Base-by-base conservation (phyloP, 2,888 invertebrate species). In the Ashinkailepas kermadecensis region DNA sequence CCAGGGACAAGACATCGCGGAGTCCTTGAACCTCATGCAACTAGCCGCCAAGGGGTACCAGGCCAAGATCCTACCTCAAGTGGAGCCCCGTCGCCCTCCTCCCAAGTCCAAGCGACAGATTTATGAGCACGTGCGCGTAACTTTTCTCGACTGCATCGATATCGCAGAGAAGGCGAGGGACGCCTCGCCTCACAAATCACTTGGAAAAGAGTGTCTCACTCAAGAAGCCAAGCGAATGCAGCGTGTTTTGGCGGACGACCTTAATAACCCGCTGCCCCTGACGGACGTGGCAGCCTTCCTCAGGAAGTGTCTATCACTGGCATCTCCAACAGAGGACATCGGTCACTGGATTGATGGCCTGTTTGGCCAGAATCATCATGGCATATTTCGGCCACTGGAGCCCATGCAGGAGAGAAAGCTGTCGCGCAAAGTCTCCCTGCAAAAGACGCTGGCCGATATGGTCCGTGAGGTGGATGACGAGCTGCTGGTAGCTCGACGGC, bases 11-110 rank as follows among this genome's bases (percentile, higher is more conserved):
- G 79, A 59, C 18, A 79, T 79, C 15, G 13, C 10, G 6, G 79
- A 79, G 23, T 58, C 79, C 8, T 4, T 79, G 7, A 79, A 79
- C 57, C 58, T 79, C 13, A 79, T 79, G 79, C 79, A 79, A 25
- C 11, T 79, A 13, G 79, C 79, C 15, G 79, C 79, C 13, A 21
- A 18, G 2, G 79, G 58, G 10, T 79, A 79, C 21, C 58, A 79
- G 25, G 79, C 79, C 11, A 79, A 79, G 18, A 79, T 25, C 23
- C 21, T 79, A 3, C 23, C 57, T 10, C 79, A 12, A 7, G 23
- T 25, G 4, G 58, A 58, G 25, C 79, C 21, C 0, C 57, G 23
- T 12, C 79, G 23, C 6, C 58, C 58, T 9, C 79, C 79, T 6
- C 58, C 79, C 13, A 79, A 79, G 8, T 79, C 79, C 4, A 58